Percentiles rank a stretch among this genome's conserved stretches.
These are phyloP conservation scores for Apocheima hispidaria DNA, from an alignment of 2,888 invertebrate species.

Conservation along the genomic window DNA sequence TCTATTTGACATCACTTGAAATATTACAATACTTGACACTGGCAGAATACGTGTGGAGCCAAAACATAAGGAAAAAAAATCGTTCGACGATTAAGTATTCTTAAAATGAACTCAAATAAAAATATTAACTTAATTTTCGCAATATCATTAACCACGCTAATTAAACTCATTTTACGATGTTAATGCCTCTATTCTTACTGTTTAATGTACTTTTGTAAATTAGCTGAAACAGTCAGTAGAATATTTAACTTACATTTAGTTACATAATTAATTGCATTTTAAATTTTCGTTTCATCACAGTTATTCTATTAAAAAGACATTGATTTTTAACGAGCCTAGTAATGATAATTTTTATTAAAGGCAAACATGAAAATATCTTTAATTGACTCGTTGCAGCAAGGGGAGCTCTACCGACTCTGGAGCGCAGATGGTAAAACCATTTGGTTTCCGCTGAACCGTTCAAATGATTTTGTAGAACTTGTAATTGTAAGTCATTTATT, in stretches of 20 bases:
- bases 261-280: neutral
- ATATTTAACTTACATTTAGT: too few relatives aligned
- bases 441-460: slow-evolving; percentile 37
- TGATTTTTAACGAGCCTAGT: neutral
- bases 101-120: neutral
- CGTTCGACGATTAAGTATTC: too few relatives aligned
- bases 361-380: slow-evolving; percentile 19
- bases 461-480: slow-evolving; percentile 30
- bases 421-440: slow-evolving; percentile 45
- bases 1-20: too few relatives aligned
- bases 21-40: too few relatives aligned
- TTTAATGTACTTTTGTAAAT: too few relatives aligned
- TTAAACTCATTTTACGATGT: neutral
- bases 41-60: too few relatives aligned
- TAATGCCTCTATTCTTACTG: neutral
- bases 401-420: slow-evolving; percentile 20
- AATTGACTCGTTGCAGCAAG: slow-evolving; percentile 32
- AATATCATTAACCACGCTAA: neutral
- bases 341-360: neutral
- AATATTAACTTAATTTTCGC: neutral
- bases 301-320: slow-evolving; percentile 3
- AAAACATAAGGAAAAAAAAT: too few relatives aligned
- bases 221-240: too few relatives aligned
- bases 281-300: neutral
- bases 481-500: slow-evolving; percentile 17